Evolutionary conservation across 2,888 invertebrate species (phyloP), one percentile per base, ranked within the genome.

Genomic region (Tenodera sinensis): DNA sequence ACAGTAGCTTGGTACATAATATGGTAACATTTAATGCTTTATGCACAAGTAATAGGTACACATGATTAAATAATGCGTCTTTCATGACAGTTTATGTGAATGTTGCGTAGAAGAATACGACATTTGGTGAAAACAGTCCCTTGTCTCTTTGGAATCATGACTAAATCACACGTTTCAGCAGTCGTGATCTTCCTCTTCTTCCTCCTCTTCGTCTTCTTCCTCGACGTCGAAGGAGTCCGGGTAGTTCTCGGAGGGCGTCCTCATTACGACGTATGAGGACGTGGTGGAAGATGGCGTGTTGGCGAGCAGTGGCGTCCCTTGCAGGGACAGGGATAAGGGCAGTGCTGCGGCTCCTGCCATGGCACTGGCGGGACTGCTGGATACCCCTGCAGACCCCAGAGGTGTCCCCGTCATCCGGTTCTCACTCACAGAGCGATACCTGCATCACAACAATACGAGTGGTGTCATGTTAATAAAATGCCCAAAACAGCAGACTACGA

Each of bases 341-440:
- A 92, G 92, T 27, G 91, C 90, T 20, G 91, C 90, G 12, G 92
- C 91, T 7, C 89, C 86, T 6, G 92, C 92, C 28, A 92, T 92
- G 25, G 91, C 90, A 25, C 91, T 90, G 15, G 92, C 83, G 34
- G 87, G 87, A 8, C 28, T 91, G 89, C 92, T 92, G 94, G 96
- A 95, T 4, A 96, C 96, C 47, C 84, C 82, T 14, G 84, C 54
- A 28, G 87, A 83, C 54, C 87, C 84, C 85, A 89, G n/a, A 8
- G 82, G 88, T 28, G 89, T 84, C 82, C 28, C 89, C 83, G 54
- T 83, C 83, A 88, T 83, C 20, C 88, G 96, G 95, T 91, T 96
- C 96, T 91, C 97, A 94, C 34, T 96, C 96, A 92, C 92, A 12
- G 92, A 92, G 27, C 92, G 90, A 91, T 96, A 95, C 92, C 97